These are phyloP conservation scores for Drosophila neocordata DNA, from an alignment of 1,140 invertebrate genomes.

Conservation along the genomic window DNA sequence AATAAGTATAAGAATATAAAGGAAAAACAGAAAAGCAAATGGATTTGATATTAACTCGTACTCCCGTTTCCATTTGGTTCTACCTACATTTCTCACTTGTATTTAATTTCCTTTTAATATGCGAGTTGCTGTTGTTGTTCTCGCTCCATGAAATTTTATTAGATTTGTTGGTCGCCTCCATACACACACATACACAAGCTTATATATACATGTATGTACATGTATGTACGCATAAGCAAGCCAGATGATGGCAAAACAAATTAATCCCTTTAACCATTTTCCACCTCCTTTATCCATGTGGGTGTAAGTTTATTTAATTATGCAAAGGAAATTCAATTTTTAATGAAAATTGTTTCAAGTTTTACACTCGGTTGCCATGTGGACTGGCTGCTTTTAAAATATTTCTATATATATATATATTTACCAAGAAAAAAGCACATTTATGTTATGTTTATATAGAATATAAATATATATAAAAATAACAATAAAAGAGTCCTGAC, in stretches of 20 bases:
- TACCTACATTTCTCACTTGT: background rate
- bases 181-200: background rate
- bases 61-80: background rate
- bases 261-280: slow-evolving; percentile 25
- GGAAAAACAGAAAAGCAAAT: background rate
- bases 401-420: background rate
- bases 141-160: slow-evolving; percentile 21
- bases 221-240: background rate
- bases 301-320: slow-evolving; percentile 27
- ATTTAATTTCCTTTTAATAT: slow-evolving; percentile 20
- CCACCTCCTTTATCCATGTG: background rate
- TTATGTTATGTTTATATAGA: too few relatives aligned
- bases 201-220: background rate
- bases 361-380: slow-evolving; percentile 24
- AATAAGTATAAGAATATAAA: background rate
- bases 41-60: background rate
- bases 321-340: slow-evolving; percentile 33
- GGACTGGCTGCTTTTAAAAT: slow-evolving; percentile 5
- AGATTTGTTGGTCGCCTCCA: slow-evolving; percentile 15
- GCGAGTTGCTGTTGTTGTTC: slow-evolving; percentile 13
- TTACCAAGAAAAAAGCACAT: too few relatives aligned
- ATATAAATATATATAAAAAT: background rate
- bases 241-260: slow-evolving; percentile 23
- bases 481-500: too few relatives aligned
- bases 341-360: slow-evolving; percentile 34